phyloP scores from a whole-genome alignment of 1,140 invertebrate genomes.

The Drosophila kikkawai region DNA sequence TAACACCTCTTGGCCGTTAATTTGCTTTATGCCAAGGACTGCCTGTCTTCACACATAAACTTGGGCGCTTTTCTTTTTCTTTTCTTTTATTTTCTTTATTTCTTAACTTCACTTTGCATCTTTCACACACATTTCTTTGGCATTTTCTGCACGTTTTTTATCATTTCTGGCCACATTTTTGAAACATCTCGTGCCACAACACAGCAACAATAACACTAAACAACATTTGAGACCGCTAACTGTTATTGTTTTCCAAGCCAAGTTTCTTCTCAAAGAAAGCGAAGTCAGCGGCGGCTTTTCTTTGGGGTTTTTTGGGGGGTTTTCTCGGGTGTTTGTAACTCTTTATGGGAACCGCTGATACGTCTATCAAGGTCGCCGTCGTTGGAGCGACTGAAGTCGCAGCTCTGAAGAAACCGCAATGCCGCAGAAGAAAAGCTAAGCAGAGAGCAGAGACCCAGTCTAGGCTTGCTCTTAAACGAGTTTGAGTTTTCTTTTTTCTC shows the following conservation, averaged over 20 bases:
- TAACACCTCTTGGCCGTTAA: slow-evolving; percentile 51
- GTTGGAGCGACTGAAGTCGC: slow-evolving; percentile 75
- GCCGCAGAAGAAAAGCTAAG: slow-evolving; percentile 21
- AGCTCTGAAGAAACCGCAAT: slow-evolving; percentile 43
- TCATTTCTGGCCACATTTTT: slow-evolving; percentile 57
- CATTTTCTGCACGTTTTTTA: slow-evolving; percentile 61
- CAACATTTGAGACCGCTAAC: slow-evolving; percentile 24
- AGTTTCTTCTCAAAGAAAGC: slow-evolving; percentile 53
- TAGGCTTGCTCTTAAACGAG: slow-evolving; percentile 59
- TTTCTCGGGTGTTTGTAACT: slow-evolving; percentile 6
- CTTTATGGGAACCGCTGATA: slow-evolving; percentile 60
- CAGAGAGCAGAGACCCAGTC: slow-evolving; percentile 28
- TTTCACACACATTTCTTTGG: slow-evolving; percentile 51
- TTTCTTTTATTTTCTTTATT: slow-evolving; percentile 21
- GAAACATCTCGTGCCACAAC: slow-evolving; percentile 63
- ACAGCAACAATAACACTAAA: slow-evolving; percentile 45
- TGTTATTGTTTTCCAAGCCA: slow-evolving; percentile 42
- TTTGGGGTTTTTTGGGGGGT: slow-evolving; percentile 7
- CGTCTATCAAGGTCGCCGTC: slow-evolving; percentile 85
- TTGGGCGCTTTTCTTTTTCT: slow-evolving; percentile 36
- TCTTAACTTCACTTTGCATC: slow-evolving; percentile 57
- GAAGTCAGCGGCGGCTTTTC: slow-evolving; percentile 40
- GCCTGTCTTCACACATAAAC: slow-evolving; percentile 30
- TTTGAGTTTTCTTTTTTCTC: slow-evolving; percentile 45
- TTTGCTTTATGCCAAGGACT: slow-evolving; percentile 34